Base-by-base conservation (phyloP, 2,888 invertebrate genomes). In the Chromoteleia sp. region DNA sequence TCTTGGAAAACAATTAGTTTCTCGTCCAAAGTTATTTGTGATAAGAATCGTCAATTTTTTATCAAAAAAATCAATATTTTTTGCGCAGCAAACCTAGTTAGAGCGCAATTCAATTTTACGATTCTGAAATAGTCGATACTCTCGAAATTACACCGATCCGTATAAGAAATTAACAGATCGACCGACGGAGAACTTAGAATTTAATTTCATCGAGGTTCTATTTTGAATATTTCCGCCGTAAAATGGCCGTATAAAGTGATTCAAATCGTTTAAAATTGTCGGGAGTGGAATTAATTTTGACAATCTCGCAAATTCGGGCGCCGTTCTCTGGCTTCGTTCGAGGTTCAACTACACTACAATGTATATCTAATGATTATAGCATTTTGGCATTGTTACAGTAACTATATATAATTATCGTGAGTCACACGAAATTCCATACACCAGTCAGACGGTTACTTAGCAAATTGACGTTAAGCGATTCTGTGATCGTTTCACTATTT, bases 371-470 rank as follows among this genome's bases (percentile, higher is more conserved):
- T 45, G 73, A 63, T 73, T 63, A 54, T 73, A 63, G 73, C 58
- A 5, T 54, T 73, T 63, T 73, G 73, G 54, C 54, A 73, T 63
- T 63, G 73, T 63, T 73, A 63, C 73, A 73, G 33, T 56, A 54
- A 63, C 63, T 74, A 63, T 74, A 71, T 71, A 59, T 71, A 71
- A 59, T 71, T 71, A 50, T 39, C 70, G 21, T 71, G 59, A 71
- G 50, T 71, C 48, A 59, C 29, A 36, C 48, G 25, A 71, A 58
- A 58, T 48, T 52, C 67, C 48, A 15, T n/a, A 12, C 5, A 29
- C 43, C 33, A 50, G 39, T 39, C 39, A 43, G 33, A 21, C 25
- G 15, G 36, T 30, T 19, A 7, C 19, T 33, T 41, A 21, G 19
- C 19, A 45, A 67, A 52, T 54, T 54, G 29, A 39, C 21, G 6